A percentile compares a stretch with the other conserved stretches of the same genome.
Evolutionary conservation across 2,113 vertebrate genomes (phyloP).

Genomic region (Erinaceus europaeus): DNA sequence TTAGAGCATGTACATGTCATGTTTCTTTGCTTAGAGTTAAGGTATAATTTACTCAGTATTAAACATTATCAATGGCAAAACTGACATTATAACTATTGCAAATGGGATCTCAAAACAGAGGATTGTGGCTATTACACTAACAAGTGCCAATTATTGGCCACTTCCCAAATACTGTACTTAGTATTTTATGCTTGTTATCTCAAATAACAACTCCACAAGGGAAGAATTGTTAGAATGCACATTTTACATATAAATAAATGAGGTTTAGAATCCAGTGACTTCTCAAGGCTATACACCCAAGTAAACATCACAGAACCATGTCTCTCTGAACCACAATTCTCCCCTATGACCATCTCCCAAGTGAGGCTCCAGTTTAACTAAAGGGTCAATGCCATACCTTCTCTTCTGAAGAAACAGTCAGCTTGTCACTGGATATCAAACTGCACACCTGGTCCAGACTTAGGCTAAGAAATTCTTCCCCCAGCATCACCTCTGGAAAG

Average conservation of each 20-base stretch:
- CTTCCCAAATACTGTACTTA: not conserved
- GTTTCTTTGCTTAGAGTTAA: constrained; percentile 13
- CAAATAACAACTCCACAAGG: not conserved
- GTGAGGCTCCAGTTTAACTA: not conserved
- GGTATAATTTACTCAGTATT: constrained; percentile 14
- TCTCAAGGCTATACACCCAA: not conserved
- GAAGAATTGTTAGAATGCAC: not conserved
- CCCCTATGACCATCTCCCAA: not conserved
- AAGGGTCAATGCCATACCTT: constrained; percentile 85
- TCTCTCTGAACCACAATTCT: not conserved
- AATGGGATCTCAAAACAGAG: not conserved
- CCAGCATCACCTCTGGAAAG: constrained; percentile 95
- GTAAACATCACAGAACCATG: not conserved
- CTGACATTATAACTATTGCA: not conserved
- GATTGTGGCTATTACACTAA: not conserved
- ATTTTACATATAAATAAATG: not conserved
- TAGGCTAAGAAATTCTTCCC: constrained; percentile 95
- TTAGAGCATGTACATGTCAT: not conserved
- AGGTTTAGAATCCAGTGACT: not conserved
- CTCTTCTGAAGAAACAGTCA: constrained; percentile 96
- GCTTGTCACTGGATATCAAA: constrained; percentile 96
- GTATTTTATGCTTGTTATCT: not conserved
- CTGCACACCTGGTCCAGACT: constrained; percentile 96
- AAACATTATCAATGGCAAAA: not conserved
- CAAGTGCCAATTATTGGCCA: not conserved